Evolutionary conservation across 2,797 vertebrate genomes (phyloP), one percentile per base, ranked within the genome.

Genomic region (Alauda arvensis): DNA sequence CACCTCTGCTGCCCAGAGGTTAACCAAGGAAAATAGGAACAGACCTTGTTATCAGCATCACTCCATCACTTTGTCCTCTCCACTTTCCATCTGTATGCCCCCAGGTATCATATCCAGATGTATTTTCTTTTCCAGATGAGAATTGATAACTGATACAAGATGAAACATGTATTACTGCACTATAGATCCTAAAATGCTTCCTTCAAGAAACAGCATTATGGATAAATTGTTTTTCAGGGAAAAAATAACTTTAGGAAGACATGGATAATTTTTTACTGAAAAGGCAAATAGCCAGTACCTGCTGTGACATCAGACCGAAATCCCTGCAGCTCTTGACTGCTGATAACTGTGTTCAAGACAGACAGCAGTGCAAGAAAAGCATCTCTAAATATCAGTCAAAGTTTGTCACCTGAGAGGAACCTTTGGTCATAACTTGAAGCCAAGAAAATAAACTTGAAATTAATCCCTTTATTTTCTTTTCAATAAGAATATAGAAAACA

Each of bases 11-110:
- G 31, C 14, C 31, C 62, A 83, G 52, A 66, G 40, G 16, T 75
- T 89, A 77, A 60, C 40, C 14, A 63, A 77, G 33, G 60, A 91
- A 94, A 68, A 3, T 23, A 68, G 16, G 5, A 34, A 37, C 14
- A 72, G 7, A 8, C 4, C 6, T 63, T 7, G 1, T 17, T 55
- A 15, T 43, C 49, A 80, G 5, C n/a, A 52, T 28, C 2, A 0
- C 18, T 48, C 8, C 14, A 40, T 11, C 53, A 37, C 16, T 20
- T 77, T 52, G 11, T 3, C 42, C 6, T 49, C 10, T 24, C 5
- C 37, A 7, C 28, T 20, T 75, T 67, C 23, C n/a, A 28, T 11
- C 14, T 72, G 4, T 16, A 18, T 43, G 43, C 43, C 19, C 39
- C 43, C 51, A 70, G 8, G 8, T 63, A n/a, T 71, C 24, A 28